Evolutionary conservation across 2,888 invertebrate genomes (phyloP).

Genomic region (Cheilosia scutellata): DNA sequence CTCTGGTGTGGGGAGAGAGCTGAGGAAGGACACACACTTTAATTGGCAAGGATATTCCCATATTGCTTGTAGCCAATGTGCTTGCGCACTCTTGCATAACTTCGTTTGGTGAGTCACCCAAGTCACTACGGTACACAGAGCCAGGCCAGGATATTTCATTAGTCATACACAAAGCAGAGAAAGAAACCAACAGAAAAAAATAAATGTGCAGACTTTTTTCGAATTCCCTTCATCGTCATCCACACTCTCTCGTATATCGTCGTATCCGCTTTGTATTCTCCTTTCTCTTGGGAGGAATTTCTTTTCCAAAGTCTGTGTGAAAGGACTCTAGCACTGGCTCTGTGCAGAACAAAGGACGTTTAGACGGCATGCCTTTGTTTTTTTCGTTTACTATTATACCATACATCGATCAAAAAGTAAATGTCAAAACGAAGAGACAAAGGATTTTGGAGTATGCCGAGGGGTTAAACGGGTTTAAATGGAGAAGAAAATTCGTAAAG

Average conservation of each 20-base stretch:
- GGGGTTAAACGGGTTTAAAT: conserved; percentile 45
- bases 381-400: background rate
- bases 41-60: conserved; percentile 74
- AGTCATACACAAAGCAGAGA: conserved; percentile 66
- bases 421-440: conserved; percentile 62
- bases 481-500: conserved; percentile 10
- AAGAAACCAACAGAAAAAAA: conserved; percentile 27
- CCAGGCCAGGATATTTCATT: conserved; percentile 72
- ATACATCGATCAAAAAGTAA: conserved; percentile 57
- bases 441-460: conserved; percentile 13
- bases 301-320: conserved; percentile 30
- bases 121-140: conserved; percentile 47
- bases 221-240: conserved; percentile 35
- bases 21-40: conserved; percentile 56
- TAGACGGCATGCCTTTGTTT: conserved; percentile 51
- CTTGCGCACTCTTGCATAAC: conserved; percentile 76
- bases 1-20: background rate
- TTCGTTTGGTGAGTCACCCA: conserved; percentile 73
- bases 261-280: conserved; percentile 13
- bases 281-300: conserved; percentile 63
- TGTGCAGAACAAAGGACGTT: conserved; percentile 57
- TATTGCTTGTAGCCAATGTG: conserved; percentile 72
- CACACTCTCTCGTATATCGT: conserved; percentile 1
- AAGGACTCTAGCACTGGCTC: background rate
- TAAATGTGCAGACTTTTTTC: conserved; percentile 56